Percentiles rank a stretch among this genome's conserved stretches.
Conservation (phyloP, 2,113 vertebrate genomes). For the Ascaphus truei region DNA sequence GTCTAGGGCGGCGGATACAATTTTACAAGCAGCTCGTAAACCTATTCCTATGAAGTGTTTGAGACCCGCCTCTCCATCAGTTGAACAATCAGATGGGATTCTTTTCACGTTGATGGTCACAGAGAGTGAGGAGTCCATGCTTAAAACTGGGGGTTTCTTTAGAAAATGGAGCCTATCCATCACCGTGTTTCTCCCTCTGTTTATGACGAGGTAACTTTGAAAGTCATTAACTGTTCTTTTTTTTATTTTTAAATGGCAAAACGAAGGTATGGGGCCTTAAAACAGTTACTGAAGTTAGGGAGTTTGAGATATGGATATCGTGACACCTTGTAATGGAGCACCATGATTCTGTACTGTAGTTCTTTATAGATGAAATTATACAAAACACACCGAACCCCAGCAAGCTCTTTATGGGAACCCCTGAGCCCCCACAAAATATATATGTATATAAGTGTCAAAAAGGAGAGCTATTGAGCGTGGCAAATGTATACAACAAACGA, state of each 20-base stretch:
- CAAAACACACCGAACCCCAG: too few species aligned
- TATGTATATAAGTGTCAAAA: too few species aligned
- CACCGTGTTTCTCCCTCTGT: neutral
- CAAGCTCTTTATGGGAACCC: too few species aligned
- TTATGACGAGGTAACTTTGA: neutral
- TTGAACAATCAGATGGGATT: neutral
- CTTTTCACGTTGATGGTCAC: slow-evolving; percentile 2
- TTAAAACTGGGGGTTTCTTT: neutral
- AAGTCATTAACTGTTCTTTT: slow-evolving; percentile 8
- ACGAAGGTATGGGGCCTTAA: neutral
- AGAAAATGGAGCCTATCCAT: slow-evolving; percentile 7
- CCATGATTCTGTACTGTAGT: too few species aligned
- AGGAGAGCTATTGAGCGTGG: too few species aligned
- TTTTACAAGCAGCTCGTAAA: neutral
- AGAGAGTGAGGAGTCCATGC: neutral
- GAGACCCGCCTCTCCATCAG: neutral
- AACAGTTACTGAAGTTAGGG: neutral
- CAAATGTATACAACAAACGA: too few species aligned
- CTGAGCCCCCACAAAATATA: too few species aligned
- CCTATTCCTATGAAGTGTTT: neutral
- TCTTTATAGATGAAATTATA: too few species aligned
- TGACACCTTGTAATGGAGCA: neutral
- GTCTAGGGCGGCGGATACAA: neutral
- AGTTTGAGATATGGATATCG: neutral
- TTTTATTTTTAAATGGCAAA: too few species aligned